Conservation (phyloP, 2,113 vertebrate genomes). For the Cinclus mexicanus region DNA sequence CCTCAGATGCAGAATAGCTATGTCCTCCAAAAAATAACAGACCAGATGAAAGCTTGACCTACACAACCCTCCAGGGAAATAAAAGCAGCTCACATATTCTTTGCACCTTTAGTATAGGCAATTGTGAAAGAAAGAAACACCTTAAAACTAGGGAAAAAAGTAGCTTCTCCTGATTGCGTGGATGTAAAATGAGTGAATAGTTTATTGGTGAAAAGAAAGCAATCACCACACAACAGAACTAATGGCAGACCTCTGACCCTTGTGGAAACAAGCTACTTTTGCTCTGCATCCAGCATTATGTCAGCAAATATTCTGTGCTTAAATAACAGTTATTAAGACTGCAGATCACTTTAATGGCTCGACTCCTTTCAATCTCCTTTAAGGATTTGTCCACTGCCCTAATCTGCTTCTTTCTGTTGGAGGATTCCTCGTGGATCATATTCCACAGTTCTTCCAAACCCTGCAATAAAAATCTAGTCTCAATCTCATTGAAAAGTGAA, state of each 20-base stretch:
- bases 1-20: background rate
- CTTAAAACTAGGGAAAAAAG: background rate
- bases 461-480: constrained; percentile 63
- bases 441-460: constrained; percentile 74
- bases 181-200: background rate
- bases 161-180: background rate
- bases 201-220: background rate
- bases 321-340: background rate
- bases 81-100: background rate
- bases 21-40: background rate
- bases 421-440: constrained; percentile 50
- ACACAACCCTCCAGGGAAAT: background rate
- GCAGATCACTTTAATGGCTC: constrained; percentile 71
- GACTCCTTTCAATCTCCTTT: constrained; percentile 61
- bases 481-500: background rate
- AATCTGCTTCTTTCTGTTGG: constrained; percentile 71
- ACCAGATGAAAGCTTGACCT: background rate
- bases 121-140: background rate
- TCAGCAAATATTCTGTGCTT: background rate
- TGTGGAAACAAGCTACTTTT: background rate
- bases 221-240: background rate
- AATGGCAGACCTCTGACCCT: background rate
- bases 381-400: constrained; percentile 73
- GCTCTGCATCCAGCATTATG: background rate
- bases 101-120: background rate